Evolutionary conservation across 30 jellyfish, hydroid and myxozoan genomes (phyloP), one percentile per base, ranked within the genome.

Genomic region (Aurelia sp.): DNA sequence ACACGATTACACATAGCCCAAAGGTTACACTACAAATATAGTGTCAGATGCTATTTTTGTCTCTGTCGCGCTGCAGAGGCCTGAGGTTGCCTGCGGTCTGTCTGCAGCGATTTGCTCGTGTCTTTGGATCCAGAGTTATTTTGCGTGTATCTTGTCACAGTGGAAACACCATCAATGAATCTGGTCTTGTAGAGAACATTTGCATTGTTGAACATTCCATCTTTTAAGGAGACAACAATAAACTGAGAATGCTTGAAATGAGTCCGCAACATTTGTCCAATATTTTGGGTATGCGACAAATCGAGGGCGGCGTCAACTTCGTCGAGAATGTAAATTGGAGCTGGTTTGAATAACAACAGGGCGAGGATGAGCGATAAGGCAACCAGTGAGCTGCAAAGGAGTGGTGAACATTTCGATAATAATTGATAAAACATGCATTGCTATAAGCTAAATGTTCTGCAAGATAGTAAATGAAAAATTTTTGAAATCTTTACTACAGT

Each of bases 291-390:
- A 77, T 96, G 99, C 50, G 99, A 96, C 31, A 96, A 57, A 67
- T 96, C 99, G n/a, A 96, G 97, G 30, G 99, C 99, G 18, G 99
- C 99, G 71, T 96, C 99, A 8, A 96, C 98, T 84, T 96, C 99
- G 91, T 96, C 99, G 67, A 96, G 96, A 58, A 96, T 96, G 92
- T 96, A 96, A 35, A 96, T 91, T 3, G 99, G 99, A 15, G 99
- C 99, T 15, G 99, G 99, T 60, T 96, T 96, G 89, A 96, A 96
- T 21, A 90, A 88, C 80, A 96, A 63, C 97, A 96, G 76, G 41
- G 99, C 95, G 40, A 96, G 93, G 38, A 96, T 96, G 69, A 96
- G 93, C 5, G 99, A 96, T 63, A 96, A 88, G 27, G 99, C 99
- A 11, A 96, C 99, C 64, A 96, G 71, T 31, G 99, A 96, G 58